Percentiles rank a stretch among this genome's conserved stretches.
phyloP scores from a whole-genome alignment of 2,888 invertebrate genomes.

The Chaitophorus viminalis region DNA sequence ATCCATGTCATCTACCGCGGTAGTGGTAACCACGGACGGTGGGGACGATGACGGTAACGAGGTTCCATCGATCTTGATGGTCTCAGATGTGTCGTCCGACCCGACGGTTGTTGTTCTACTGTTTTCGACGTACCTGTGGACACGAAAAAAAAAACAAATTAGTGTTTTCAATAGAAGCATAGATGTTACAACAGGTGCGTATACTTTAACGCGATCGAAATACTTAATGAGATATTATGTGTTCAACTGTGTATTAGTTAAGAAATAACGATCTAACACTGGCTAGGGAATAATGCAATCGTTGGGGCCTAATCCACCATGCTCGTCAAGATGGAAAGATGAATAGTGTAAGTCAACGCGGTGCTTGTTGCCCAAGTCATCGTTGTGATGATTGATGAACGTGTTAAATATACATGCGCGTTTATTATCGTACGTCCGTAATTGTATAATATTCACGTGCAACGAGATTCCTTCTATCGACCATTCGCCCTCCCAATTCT shows the following conservation, averaged over 20 bases:
- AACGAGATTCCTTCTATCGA: background rate
- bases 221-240: no score
- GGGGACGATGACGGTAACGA: constrained; percentile 40
- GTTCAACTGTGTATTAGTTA: no score
- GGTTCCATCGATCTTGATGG: constrained; percentile 32
- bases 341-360: background rate
- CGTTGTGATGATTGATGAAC: background rate
- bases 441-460: background rate
- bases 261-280: background rate
- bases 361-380: background rate
- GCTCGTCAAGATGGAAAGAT: background rate
- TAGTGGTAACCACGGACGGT: constrained; percentile 22
- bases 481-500: background rate
- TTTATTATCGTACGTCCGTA: background rate
- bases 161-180: background rate
- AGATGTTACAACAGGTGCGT: no score
- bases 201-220: no score
- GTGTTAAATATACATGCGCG: no score
- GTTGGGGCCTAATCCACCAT: background rate
- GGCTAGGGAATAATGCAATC: background rate
- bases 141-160: background rate
- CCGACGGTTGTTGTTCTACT: background rate
- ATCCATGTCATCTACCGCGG: constrained; percentile 61
- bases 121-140: constrained; percentile 22
- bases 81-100: background rate